Percentiles rank a stretch among this genome's conserved stretches.
phyloP scores from a whole-genome alignment of 2,797 vertebrate species.

The Lepilemur septentrionalis region DNA sequence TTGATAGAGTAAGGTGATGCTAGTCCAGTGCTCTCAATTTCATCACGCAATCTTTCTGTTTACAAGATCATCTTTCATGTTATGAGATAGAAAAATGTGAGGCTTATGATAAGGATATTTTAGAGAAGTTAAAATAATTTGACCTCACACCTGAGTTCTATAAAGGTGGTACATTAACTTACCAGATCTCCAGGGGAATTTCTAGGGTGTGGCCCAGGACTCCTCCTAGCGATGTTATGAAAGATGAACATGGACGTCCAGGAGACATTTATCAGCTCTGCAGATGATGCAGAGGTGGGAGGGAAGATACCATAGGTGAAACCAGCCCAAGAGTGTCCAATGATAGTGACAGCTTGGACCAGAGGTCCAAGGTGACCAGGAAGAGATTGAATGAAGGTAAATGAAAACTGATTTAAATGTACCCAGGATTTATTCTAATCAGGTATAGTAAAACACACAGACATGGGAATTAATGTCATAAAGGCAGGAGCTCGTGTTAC shows the following conservation, averaged over 20 bases:
- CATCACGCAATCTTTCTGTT: background rate
- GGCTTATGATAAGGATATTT: background rate
- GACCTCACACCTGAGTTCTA: accelerated
- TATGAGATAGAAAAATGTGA: background rate
- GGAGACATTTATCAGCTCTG: background rate
- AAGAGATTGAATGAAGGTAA: background rate
- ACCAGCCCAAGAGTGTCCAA: background rate
- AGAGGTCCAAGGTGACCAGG: background rate
- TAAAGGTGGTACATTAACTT: background rate
- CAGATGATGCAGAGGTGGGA: background rate
- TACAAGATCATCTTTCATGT: background rate
- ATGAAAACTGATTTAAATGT: background rate
- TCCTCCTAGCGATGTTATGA: background rate
- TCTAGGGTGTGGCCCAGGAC: background rate
- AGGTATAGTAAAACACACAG: background rate
- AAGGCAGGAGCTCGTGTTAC: background rate
- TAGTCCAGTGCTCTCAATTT: background rate
- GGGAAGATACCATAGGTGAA: background rate
- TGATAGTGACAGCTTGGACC: background rate
- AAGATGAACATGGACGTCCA: accelerated
- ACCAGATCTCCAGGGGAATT: background rate
- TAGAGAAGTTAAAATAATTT: background rate
- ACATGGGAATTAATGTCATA: background rate
- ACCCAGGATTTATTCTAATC: background rate
- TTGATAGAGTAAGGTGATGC: background rate